Base-by-base conservation (phyloP, 2,797 vertebrate genomes). In the Anguilla marmorata region DNA sequence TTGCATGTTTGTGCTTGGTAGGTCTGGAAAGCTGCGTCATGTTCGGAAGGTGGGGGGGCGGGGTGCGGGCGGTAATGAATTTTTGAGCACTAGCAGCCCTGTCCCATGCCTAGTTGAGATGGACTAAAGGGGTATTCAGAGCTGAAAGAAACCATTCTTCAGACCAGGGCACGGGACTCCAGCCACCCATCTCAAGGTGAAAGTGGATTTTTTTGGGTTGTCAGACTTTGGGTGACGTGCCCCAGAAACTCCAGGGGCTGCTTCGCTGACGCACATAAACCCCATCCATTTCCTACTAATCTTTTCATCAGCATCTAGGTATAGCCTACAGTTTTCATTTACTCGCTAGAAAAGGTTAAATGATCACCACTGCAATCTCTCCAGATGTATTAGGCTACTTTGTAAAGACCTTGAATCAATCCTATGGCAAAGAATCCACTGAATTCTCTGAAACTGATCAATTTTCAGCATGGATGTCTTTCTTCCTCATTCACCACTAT, bases 161-260 rank as follows among this genome's bases (percentile, higher is more conserved):
- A 63, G 12, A 45, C 27, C 41, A 16, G 76, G 86, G 19, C 86
- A 56, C 5, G 37, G 69, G 66, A 74, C 50, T 24, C n/a, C 21
- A 37, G 9, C 27, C 27, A 60, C 27, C 19, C 52, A 41, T 50
- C 63, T 48, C 45, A 48, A 86, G 85, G 85, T 87, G 48, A 87
- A 56, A 87, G 50, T 16, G 27, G 16, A 41, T 80, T 52, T 93
- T 52, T 93, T 92, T 87, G 87, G 89, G 91, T 93, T 91, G 27
- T 56, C 88, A 76, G 86, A 88, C 84, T 24, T 92, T 93, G 92
- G 83, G 30, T 89, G 88, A 92, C 90, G 91, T 92, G 83, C 88
- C 52, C 89, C 88, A 89, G 87, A 89, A 88, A 93, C 45, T 86
- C 89, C 88, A n/a, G 50, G 48, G 85, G 89, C 86, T 60, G 87